These are phyloP conservation scores for Cataglyphis rosenhaueri DNA, from an alignment of 2,888 invertebrate species.

Conservation along the genomic window DNA sequence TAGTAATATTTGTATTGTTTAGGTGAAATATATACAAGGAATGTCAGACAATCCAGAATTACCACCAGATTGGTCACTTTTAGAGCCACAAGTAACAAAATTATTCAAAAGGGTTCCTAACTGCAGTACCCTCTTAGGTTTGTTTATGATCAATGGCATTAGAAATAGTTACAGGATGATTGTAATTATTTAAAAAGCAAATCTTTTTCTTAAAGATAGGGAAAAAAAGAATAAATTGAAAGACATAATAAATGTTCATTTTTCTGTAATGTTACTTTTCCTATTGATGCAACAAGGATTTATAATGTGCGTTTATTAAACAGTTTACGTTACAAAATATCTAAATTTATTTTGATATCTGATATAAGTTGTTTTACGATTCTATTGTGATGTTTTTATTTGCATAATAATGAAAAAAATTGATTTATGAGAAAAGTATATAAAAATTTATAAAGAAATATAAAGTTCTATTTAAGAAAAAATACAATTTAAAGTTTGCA, in stretches of 20 bases:
- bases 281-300: background rate
- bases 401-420: background rate
- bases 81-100: conserved; percentile 70
- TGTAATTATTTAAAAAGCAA: background rate
- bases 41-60: conserved; percentile 25
- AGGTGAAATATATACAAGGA: conserved; percentile 53
- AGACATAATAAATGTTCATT: too few relatives aligned
- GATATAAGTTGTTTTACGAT: background rate
- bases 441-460: too few relatives aligned
- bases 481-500: background rate
- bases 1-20: background rate
- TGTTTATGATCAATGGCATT: conserved; percentile 4
- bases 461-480: background rate
- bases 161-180: background rate
- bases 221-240: background rate
- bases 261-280: background rate
- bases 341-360: background rate
- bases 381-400: background rate
- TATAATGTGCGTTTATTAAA: background rate
- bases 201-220: background rate
- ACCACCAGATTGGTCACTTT: conserved; percentile 76
- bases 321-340: background rate
- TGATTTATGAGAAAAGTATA: too few relatives aligned
- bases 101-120: conserved; percentile 72
- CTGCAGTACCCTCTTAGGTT: conserved; percentile 76